Evolutionary conservation across 2,888 invertebrate species (phyloP).

Genomic region (Thymelicus sylvestris): DNA sequence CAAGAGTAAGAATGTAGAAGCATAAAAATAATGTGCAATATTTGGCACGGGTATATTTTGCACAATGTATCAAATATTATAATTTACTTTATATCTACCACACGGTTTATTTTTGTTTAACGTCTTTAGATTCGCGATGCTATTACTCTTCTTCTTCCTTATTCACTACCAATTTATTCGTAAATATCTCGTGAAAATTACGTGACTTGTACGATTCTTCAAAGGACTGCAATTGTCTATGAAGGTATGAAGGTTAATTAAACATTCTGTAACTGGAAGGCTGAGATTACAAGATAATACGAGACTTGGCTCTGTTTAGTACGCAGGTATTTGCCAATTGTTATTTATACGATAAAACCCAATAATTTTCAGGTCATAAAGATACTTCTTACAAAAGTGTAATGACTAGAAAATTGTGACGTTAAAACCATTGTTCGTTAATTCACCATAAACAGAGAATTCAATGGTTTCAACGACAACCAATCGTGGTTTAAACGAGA

Average conservation of each 20-base stretch:
- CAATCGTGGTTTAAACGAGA: conserved; percentile 32
- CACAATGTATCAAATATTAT: background rate
- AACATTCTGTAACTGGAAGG: conserved; percentile 35
- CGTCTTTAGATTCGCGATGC: background rate
- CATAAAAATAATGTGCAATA: conserved; percentile 1
- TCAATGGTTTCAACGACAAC: conserved; percentile 13
- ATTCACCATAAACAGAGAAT: conserved; percentile 16
- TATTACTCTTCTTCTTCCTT: background rate
- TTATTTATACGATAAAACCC: conserved; percentile 15
- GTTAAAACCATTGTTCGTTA: conserved; percentile 6
- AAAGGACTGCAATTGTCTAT: conserved; percentile 15
- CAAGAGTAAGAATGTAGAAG: background rate
- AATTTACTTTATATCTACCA: background rate
- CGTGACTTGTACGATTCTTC: conserved; percentile 3
- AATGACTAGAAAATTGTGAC: conserved; percentile 1
- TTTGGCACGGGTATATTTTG: background rate
- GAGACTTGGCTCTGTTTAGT: conserved; percentile 24
- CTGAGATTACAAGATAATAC: conserved; percentile 31
- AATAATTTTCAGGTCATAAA: background rate
- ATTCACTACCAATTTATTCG: background rate
- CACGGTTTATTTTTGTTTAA: background rate
- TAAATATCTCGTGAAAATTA: background rate
- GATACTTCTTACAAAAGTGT: background rate
- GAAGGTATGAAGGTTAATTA: conserved; percentile 37
- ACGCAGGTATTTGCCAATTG: conserved; percentile 31